Conservation (phyloP, 1,140 invertebrate species). For the Limonius californicus region DNA sequence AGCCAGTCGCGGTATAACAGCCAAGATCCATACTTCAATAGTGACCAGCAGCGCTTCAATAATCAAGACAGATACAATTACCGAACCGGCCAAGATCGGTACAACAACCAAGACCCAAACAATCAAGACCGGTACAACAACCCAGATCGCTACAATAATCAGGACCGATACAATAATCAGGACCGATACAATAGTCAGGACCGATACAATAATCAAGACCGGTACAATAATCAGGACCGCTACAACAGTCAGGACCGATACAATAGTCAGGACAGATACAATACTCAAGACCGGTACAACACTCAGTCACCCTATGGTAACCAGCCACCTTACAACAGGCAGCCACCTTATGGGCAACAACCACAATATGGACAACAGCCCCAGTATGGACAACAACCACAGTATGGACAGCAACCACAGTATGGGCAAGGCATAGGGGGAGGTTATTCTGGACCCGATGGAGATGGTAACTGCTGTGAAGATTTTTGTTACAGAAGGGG, state of each 20-base stretch:
- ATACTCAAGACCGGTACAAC: conserved; percentile 18
- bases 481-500: conserved; percentile 57
- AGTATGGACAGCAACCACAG: not conserved
- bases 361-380: conserved; percentile 12
- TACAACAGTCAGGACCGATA: conserved; percentile 21
- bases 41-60: conserved; percentile 1
- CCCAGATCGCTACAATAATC: not conserved
- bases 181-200: conserved; percentile 14
- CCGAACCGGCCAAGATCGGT: conserved; percentile 21
- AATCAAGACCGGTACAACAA: conserved; percentile 19
- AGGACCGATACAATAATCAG: not conserved
- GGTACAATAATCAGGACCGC: conserved; percentile 15
- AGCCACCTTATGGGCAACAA: not conserved
- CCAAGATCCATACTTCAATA: conserved; percentile 14
- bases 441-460: not conserved
- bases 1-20: not conserved
- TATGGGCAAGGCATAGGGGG: conserved; percentile 15
- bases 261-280: not conserved
- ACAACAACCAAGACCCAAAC: not conserved
- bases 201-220: conserved; percentile 16
- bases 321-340: not conserved
- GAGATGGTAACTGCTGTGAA: conserved; percentile 43
- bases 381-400: too few relatives aligned
- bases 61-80: conserved; percentile 2
- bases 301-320: not conserved